Evolutionary conservation across 2,888 invertebrate genomes (phyloP), one percentile per base, ranked within the genome.

Genomic region (Phalera bucephala): DNA sequence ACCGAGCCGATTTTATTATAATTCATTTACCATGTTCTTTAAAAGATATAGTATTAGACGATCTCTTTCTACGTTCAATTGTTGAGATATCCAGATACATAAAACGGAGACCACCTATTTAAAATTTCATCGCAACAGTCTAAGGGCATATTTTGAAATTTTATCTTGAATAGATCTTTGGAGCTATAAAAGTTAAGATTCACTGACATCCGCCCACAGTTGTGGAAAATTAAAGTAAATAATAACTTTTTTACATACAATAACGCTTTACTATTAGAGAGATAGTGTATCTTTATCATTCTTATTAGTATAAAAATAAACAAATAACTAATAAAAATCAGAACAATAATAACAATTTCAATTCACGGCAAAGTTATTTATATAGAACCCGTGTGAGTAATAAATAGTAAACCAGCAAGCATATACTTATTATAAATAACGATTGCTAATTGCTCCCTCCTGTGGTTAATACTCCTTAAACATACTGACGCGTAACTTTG

Each of bases 21-120:
- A 86, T 82, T 82, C 83, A 82, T 80, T 86, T 85, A 81, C 75
- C 77, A 66, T 81, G 83, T 80, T 77, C 64, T 69, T 64, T 59
- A 71, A 66, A 61, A 64, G 60, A 66, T 57, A 58, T 44, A 57
- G 54, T 54, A 66, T 68, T 65, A 42, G 47, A 29, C 27, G 31
- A 43, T 52, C 37, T 33, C 33, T 48, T 40, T 48, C 40, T 32
- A 27, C 29, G 14, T 40, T 41, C 44, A 45, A 57, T 41, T 49
- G 46, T 49, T 29, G 14, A 27, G 27, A 27, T 27, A 27, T 12
- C 14, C 14, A 27, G 14, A 13, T 5, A 27, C 27, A 27, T 27
- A 27, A 27, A 25, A 25, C 12, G 25, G 25, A 9, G 27, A 27
- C 27, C 13, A 27, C 27, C 13, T 27, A 27, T 14, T 27, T 14